Conservation (phyloP, 2,113 vertebrate species). For the Naja naja region DNA sequence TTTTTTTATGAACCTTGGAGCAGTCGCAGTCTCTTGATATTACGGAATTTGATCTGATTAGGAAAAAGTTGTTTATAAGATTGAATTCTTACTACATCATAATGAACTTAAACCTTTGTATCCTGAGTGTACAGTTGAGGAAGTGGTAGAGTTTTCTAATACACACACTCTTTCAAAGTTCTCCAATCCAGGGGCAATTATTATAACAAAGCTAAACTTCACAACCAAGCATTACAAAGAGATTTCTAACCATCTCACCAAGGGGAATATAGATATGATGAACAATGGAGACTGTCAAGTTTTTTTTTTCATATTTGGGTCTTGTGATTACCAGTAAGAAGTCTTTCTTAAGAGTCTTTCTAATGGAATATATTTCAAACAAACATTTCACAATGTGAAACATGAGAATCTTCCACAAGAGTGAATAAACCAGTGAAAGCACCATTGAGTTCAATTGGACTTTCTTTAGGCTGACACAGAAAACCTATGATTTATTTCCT, state of each 20-base stretch:
- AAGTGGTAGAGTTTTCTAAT: constrained; percentile 95
- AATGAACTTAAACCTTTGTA: constrained; percentile 93
- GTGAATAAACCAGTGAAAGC: constrained; percentile 96
- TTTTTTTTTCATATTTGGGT: constrained; percentile 96
- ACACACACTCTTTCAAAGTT: constrained; percentile 96
- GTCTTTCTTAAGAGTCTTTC: constrained; percentile 89
- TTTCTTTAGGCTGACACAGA: constrained; percentile 91
- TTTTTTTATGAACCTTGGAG: constrained; percentile 82
- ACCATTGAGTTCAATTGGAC: constrained; percentile 99
- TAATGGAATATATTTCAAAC: constrained; percentile 98
- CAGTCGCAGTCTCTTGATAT: constrained; percentile 82
- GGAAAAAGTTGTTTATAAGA: constrained; percentile 87
- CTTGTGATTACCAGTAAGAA: constrained; percentile 97
- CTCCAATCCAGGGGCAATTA: constrained; percentile 94
- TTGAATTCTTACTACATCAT: constrained; percentile 87
- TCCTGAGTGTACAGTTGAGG: constrained; percentile 92
- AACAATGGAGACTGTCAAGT: constrained; percentile 97
- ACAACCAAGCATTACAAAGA: constrained; percentile 96
- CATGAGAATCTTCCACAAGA: constrained; percentile 96
- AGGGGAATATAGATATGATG: constrained; percentile 99
- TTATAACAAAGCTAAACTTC: constrained; percentile 95
- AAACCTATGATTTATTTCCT: constrained; percentile 87
- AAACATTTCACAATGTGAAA: constrained; percentile 96
- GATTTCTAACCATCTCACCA: constrained; percentile 94
- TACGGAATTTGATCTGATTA: constrained; percentile 83